phyloP scores from a whole-genome alignment of 2,888 invertebrate species.

The Endotricha flammealis region DNA sequence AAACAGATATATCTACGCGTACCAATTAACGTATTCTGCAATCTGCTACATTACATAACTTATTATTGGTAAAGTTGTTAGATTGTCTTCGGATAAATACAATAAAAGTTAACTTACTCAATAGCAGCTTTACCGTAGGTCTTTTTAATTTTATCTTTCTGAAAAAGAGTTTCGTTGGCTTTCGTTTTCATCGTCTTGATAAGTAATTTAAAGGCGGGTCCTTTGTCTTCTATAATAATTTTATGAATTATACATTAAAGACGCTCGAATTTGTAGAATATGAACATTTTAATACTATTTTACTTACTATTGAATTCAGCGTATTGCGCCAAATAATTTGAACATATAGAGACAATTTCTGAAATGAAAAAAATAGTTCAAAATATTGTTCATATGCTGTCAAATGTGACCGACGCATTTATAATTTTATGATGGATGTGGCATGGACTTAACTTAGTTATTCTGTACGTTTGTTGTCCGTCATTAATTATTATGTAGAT shows the following conservation, averaged over 20 bases:
- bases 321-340: conserved; percentile 53
- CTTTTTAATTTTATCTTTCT: conserved; percentile 35
- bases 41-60: too few relatives aligned
- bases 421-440: too few relatives aligned
- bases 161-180: conserved; percentile 35
- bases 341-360: conserved; percentile 54
- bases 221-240: conserved; percentile 49
- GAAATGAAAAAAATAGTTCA: conserved; percentile 25
- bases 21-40: too few relatives aligned
- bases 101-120: conserved; percentile 37
- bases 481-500: too few relatives aligned
- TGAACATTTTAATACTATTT: conserved; percentile 1
- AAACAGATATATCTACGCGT: too few relatives aligned
- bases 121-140: conserved; percentile 41
- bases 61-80: too few relatives aligned
- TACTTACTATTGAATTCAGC: conserved; percentile 59
- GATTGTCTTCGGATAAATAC: background rate
- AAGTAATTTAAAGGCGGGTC: conserved; percentile 47
- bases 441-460: too few relatives aligned
- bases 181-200: conserved; percentile 40
- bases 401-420: too few relatives aligned
- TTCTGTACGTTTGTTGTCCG: too few relatives aligned
- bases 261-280: background rate
- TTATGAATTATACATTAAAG: background rate
- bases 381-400: background rate